Base-by-base conservation (phyloP, 2,113 vertebrate genomes). In the Catharus bicknelli region DNA sequence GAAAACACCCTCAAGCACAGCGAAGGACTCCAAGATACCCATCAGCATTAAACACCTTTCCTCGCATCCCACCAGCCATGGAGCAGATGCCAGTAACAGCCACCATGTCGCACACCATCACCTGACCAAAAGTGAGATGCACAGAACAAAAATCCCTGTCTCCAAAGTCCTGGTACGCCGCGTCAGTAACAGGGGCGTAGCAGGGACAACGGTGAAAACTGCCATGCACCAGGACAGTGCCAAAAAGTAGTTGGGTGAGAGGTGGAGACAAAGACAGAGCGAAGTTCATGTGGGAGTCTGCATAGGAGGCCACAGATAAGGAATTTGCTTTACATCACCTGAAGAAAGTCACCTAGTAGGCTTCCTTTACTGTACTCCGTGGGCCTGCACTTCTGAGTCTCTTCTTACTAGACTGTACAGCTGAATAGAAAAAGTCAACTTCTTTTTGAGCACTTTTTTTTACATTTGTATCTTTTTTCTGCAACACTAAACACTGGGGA, bases 71-170 rank as follows among this genome's bases (percentile, higher is more conserved):
- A 92, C 98, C 86, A 98, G 98, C 95, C 98, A 99, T 7, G 98
- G 97, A 91, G 95, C 98, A 45, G 97, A 97, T 0, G 83, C 61
- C 27, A 97, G 97, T 58, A 97, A 97, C 89, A 97, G 97, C 96
- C 98, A 98, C 62, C 84, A 98, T 0, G 93, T 95, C 4, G 96
- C 95, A 68, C 98, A 98, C 79, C 98, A 98, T 94, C 98, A 98
- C 47, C 97, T 98, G 80, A 96, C 97, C 88, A 98, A 98, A 97
- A 98, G 97, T 7, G 99, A 99, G 85, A 93, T 98, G 51, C 97
- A 98, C 91, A 98, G 99, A 97, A 99, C 99, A 81, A 99, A 99
- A 98, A 99, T 99, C 90, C 99, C 99, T 0, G 98, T 99, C 77
- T 99, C 99, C 80, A 99, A 99, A 97, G 98, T 99, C 55, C 98